Evolutionary conservation across 2,888 invertebrate species (phyloP), one percentile per base, ranked within the genome.

Genomic region (Diaperis boleti): DNA sequence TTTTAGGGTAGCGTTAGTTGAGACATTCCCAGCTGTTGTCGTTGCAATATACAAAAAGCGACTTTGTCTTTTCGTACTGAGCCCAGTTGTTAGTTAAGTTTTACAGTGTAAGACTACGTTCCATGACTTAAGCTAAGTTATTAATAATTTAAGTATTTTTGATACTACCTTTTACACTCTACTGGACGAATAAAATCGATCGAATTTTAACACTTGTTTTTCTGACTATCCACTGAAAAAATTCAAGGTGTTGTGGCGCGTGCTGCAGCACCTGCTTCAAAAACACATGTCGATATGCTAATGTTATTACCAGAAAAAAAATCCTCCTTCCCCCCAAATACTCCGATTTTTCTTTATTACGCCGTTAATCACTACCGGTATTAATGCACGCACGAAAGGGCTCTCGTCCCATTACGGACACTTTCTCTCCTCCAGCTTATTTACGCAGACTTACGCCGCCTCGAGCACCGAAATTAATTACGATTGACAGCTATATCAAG

Each of bases 231-330:
- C 26, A 6, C 8, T 8, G 26, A 54, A 52, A 72, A 69, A 70
- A 69, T 67, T 54, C 76, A 76, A 77, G 76, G 75, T 75, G 76
- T 72, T 74, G 67, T 64, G 77, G 76, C 77, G 74, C 76, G 78
- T 77, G 77, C 74, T 69, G 60, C 62, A 71, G 68, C 74, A 74
- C 74, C 74, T 74, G 74, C 72, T 65, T 62, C 65, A 63, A 72
- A 65, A 70, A 70, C 77, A 78, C 74, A 77, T 78, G 77, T 77
- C 74, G 72, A 77, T 77, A 78, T 78, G 78, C 72, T 76, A 78
- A 78, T 78, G 71, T 70, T 68, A 72, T 72, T 67, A 57, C 49
- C 55, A 55, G 14, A 64, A 60, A 60, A 64, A 60, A 60, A 45
- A 45, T 47, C 59, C 22, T 47, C 17, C 33, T 52, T 37, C 45